Conservation (phyloP, 1,140 invertebrate species). For the Pissodes strobi region DNA sequence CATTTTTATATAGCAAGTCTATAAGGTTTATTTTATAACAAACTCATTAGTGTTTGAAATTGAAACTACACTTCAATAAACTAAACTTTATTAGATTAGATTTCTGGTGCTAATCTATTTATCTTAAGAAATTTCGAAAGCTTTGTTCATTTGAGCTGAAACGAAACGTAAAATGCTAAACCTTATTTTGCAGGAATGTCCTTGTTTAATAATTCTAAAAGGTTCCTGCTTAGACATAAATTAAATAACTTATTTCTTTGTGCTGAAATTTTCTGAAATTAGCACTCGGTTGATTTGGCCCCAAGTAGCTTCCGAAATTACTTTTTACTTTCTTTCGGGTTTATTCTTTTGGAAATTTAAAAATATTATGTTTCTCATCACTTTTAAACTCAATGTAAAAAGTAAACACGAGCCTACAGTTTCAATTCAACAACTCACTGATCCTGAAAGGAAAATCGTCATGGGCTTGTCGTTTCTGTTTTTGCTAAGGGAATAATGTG, state of each 20-base stretch:
- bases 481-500: slow-evolving; percentile 29
- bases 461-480: slow-evolving; percentile 24
- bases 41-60: too few relatives aligned
- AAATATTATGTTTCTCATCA: slow-evolving; percentile 15
- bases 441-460: slow-evolving; percentile 24
- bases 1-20: too few relatives aligned
- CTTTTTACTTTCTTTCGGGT: slow-evolving; percentile 5
- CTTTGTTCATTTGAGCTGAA: too few relatives aligned
- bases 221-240: too few relatives aligned
- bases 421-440: slow-evolving; percentile 25
- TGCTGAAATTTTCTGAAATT: not conserved
- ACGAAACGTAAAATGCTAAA: too few relatives aligned
- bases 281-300: not conserved
- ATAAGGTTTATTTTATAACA: too few relatives aligned
- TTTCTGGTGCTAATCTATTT: too few relatives aligned
- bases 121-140: too few relatives aligned
- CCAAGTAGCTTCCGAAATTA: not conserved
- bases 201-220: too few relatives aligned
- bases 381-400: slow-evolving; percentile 25
- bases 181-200: too few relatives aligned
- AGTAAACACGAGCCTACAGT: slow-evolving; percentile 9
- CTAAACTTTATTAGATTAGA: too few relatives aligned
- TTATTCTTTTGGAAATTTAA: slow-evolving; percentile 18
- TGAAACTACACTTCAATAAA: too few relatives aligned
- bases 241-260: not conserved